Percentiles rank a stretch among this genome's conserved stretches.
Conservation (phyloP, 2,888 invertebrate genomes). For the Tetragonisca angustula region DNA sequence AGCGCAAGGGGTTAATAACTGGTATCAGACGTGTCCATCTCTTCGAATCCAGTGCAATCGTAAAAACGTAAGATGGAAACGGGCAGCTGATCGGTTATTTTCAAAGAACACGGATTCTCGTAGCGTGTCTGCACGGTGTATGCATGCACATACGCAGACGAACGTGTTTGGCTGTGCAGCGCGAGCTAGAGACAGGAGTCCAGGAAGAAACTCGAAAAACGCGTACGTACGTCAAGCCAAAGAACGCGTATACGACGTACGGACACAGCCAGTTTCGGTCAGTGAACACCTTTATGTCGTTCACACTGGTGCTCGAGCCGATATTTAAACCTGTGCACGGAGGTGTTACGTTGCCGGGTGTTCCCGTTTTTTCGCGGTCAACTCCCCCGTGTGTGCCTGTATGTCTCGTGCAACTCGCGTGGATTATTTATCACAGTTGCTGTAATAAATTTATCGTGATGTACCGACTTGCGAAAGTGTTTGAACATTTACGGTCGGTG, state of each 20-base stretch:
- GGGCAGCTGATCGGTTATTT: neutral
- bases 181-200: too few relatives aligned
- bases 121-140: neutral
- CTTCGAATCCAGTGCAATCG: neutral
- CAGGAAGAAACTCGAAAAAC: constrained; percentile 18
- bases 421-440: neutral
- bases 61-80: constrained; percentile 1
- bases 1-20: neutral
- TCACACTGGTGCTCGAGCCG: constrained; percentile 51
- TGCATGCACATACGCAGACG: too few relatives aligned
- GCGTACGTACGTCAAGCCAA: constrained; percentile 2
- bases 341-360: constrained; percentile 32
- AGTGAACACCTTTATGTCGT: constrained; percentile 67
- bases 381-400: constrained; percentile 23
- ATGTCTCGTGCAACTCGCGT: neutral
- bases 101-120: neutral
- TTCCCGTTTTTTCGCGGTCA: constrained; percentile 55
- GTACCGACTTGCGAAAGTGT: neutral
- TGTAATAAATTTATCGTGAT: neutral
- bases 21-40: neutral
- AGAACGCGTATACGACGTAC: neutral
- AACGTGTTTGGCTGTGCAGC: too few relatives aligned
- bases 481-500: too few relatives aligned
- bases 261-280: constrained; percentile 55
- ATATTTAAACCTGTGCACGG: constrained; percentile 43